These are phyloP conservation scores for Eutrigla gurnardus DNA, from an alignment of 2,797 vertebrate genomes.

Conservation along the genomic window DNA sequence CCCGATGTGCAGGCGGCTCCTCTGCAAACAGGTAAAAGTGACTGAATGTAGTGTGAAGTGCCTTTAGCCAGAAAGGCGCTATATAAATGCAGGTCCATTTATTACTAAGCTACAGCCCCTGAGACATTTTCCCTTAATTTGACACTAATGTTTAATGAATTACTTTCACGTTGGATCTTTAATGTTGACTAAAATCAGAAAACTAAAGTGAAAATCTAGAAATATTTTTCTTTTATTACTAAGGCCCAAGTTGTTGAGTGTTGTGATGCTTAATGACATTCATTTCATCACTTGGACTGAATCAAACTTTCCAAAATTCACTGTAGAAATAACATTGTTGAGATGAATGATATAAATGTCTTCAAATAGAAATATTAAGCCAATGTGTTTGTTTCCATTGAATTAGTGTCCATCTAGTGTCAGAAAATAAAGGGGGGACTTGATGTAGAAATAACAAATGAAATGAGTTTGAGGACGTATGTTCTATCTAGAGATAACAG, in stretches of 20 bases:
- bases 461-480: neutral
- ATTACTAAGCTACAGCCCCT: neutral
- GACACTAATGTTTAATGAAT: conserved; percentile 5
- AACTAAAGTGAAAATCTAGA: neutral
- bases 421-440: neutral
- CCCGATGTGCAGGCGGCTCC: too few relatives aligned
- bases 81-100: too few relatives aligned
- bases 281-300: neutral
- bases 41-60: too few relatives aligned
- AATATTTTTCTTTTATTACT: neutral
- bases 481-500: neutral
- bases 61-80: too few relatives aligned
- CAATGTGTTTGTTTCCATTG: neutral
- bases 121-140: neutral
- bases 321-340: neutral
- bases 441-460: neutral
- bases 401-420: neutral
- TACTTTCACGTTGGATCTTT: neutral
- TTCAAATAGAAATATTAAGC: neutral
- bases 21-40: too few relatives aligned
- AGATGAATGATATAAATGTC: neutral
- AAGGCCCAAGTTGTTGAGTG: neutral
- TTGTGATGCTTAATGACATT: neutral
- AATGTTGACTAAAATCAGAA: neutral
- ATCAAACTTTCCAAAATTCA: neutral